Conservation (phyloP, 2,888 invertebrate species). For the Pterobdella sp. region DNA sequence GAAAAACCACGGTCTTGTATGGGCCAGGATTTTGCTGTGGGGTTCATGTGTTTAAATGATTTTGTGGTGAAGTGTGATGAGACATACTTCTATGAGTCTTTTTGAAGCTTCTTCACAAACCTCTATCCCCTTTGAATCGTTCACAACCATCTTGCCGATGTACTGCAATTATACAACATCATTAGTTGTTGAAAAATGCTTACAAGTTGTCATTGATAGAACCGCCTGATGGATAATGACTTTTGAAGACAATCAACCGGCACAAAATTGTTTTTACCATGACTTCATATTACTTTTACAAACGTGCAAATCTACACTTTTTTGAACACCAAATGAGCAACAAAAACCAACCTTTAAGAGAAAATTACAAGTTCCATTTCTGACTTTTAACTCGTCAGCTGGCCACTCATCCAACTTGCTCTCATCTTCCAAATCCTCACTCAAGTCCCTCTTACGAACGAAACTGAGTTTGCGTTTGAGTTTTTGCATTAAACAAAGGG, state of each 20-base stretch:
- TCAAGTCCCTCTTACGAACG: constrained; percentile 10
- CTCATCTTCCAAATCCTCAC: neutral
- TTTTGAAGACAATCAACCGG: too few relatives aligned
- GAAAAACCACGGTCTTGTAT: constrained; percentile 23
- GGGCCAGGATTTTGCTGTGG: neutral
- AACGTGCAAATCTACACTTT: too few relatives aligned
- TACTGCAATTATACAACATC: too few relatives aligned
- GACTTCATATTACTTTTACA: too few relatives aligned
- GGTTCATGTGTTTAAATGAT: neutral
- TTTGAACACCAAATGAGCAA: neutral
- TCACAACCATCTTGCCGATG: constrained; percentile 96
- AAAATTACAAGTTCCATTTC: constrained; percentile 21
- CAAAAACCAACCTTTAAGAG: constrained; percentile 14
- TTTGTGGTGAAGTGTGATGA: neutral
- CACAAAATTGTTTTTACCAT: too few relatives aligned
- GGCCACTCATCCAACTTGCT: constrained; percentile 20
- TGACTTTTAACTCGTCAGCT: constrained; percentile 25
- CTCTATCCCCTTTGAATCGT: constrained; percentile 97
- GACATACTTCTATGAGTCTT: constrained; percentile 49
- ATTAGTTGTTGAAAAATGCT: too few relatives aligned
- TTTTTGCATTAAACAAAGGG: constrained; percentile 22
- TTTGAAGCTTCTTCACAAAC: constrained; percentile 98
- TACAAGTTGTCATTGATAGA: too few relatives aligned
- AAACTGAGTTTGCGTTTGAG: constrained; percentile 23
- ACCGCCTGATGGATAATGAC: too few relatives aligned